Conservation (phyloP, 2,888 invertebrate genomes). For the Iphiclides podalirius region DNA sequence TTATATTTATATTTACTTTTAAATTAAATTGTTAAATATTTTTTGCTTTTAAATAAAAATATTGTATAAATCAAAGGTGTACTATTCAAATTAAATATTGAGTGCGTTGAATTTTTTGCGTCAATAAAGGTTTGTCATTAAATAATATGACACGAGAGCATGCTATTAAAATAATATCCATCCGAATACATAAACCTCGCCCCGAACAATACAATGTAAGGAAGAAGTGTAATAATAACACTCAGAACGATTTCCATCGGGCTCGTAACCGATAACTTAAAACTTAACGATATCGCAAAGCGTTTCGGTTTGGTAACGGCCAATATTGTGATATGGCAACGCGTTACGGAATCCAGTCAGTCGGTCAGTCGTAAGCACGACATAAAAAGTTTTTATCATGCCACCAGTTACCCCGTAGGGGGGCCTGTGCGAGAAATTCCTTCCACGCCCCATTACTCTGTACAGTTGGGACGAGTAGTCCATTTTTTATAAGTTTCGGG, state of each 20-base stretch:
- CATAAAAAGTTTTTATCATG: slow-evolving; percentile 75
- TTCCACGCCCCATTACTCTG: slow-evolving; percentile 64
- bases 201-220: not conserved
- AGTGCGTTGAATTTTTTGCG: no score
- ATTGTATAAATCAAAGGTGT: no score
- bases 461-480: slow-evolving; percentile 28
- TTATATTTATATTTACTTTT: no score
- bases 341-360: slow-evolving; percentile 59
- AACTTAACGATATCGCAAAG: slow-evolving; percentile 1
- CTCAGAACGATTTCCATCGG: not conserved
- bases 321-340: slow-evolving; percentile 35
- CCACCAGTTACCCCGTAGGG: slow-evolving; percentile 50
- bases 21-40: no score
- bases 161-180: no score
- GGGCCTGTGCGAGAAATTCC: slow-evolving; percentile 66
- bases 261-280: slow-evolving; percentile 6
- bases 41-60: no score
- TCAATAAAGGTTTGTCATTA: no score
- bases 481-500: slow-evolving; percentile 38
- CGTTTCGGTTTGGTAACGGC: slow-evolving; percentile 24
- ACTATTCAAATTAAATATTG: no score
- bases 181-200: not conserved
- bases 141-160: no score
- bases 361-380: slow-evolving; percentile 61
- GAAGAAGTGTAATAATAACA: not conserved